Base-by-base conservation (phyloP, 2,888 invertebrate species). In the Pterostichus madidus region DNA sequence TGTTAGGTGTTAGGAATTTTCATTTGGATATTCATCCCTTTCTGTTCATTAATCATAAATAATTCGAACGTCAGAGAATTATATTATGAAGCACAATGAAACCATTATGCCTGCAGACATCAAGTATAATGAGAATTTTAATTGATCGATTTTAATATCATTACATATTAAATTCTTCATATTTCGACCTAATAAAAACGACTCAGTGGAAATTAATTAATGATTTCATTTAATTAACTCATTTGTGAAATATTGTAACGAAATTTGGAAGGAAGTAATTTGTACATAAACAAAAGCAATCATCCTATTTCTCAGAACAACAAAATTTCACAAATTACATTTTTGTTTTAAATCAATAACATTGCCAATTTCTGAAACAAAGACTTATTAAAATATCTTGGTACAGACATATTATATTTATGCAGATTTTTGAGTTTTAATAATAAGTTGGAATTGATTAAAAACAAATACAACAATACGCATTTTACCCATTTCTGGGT, bases 51-150 rank as follows among this genome's bases (percentile, higher is more conserved):
- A 71, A 71, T 71, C 68, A 71, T 39, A 44, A 71, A 71, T 71
- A 71, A 71, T 71, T 71, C 68, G 68, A 71, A 71, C 68, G 68
- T 39, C 68, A 44, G 68, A 71, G 44, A 71, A 71, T 71, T 71
- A 71, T 64, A 64, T 64, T 64, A 64, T 64, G 35, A 64, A 64
- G 64, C 13, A 71, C 44, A 71, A 71, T 71, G 68, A 71, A 44
- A 44, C 68, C 68, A 71, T 71, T 44, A 71, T 44, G 46, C 17
- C 17, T 71, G 68, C 17, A 71, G 68, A 71, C 68, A 71, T 44
- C 68, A 71, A 71, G 44, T 44, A 71, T 46, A 71, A 71, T 71
- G 44, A 71, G 68, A 71, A 71, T 46, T 71, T 44, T 44, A 71
- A 71, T 44, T 71, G 68, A 71, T 71, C 44, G 68, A 44, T 71